These are phyloP conservation scores for Eriosoma lanigerum DNA, from an alignment of 1,140 invertebrate genomes.

Conservation along the genomic window DNA sequence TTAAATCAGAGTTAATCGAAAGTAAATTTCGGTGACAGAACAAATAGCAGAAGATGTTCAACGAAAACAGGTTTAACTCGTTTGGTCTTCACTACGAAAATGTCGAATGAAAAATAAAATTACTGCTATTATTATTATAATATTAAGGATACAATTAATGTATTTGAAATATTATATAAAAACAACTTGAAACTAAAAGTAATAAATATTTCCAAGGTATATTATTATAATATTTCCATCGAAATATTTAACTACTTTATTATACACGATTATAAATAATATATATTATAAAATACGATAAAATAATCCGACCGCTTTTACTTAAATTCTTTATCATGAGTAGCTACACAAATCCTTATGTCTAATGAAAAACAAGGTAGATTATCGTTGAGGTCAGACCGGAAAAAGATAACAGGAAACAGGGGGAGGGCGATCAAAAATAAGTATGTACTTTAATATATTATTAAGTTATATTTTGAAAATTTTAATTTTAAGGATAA, in stretches of 20 bases:
- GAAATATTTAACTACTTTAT: background rate
- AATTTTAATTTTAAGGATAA: too few species aligned
- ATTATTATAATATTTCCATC: background rate
- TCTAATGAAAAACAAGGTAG: too few species aligned
- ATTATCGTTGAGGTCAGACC: too few species aligned
- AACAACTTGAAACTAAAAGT: background rate
- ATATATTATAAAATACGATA: too few species aligned
- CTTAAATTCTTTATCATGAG: too few species aligned
- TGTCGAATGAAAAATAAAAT: background rate
- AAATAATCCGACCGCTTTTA: too few species aligned
- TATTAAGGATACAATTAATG: background rate
- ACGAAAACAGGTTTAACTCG: constrained; percentile 5
- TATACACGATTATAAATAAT: background rate
- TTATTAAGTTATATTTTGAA: too few species aligned
- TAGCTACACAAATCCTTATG: too few species aligned
- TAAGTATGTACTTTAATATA: too few species aligned
- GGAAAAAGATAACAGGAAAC: too few species aligned
- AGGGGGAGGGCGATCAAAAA: too few species aligned
- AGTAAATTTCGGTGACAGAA: background rate
- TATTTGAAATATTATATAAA: background rate
- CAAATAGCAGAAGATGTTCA: background rate
- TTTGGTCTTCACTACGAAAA: background rate
- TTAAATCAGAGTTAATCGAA: background rate
- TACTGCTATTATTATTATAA: background rate
- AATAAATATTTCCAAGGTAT: background rate